These are phyloP conservation scores for Macquaria ambigua DNA, from an alignment of 2,113 vertebrate species.

Conservation along the genomic window DNA sequence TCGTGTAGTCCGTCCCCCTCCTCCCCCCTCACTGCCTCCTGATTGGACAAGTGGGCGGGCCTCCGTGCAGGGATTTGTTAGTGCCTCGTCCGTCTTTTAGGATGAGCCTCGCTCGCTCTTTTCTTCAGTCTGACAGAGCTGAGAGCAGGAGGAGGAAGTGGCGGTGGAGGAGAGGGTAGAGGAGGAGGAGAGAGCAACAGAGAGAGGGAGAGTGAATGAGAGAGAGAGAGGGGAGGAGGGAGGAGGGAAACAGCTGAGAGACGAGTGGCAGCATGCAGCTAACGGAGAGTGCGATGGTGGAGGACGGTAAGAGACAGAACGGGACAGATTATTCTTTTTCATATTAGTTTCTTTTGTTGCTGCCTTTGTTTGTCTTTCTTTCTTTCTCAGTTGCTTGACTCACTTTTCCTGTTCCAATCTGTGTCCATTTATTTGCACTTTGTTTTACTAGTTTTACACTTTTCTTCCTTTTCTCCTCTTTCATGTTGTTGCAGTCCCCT, in stretches of 20 bases:
- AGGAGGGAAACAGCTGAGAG: slow-evolving; percentile 67
- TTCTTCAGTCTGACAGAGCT: slow-evolving; percentile 62
- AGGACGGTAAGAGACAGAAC: slow-evolving; percentile 62
- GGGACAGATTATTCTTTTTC: neutral
- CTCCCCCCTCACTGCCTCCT: slow-evolving; percentile 18
- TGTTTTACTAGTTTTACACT: neutral
- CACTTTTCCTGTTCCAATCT: neutral
- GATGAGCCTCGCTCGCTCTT: slow-evolving; percentile 64
- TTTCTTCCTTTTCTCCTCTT: neutral
- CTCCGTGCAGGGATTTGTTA: slow-evolving; percentile 80
- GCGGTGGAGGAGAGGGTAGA: slow-evolving; percentile 46
- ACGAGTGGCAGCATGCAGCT: slow-evolving; percentile 64
- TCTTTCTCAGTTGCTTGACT: neutral
- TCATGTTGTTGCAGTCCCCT: neutral
- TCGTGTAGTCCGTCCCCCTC: slow-evolving; percentile 57
- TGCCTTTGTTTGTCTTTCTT: neutral
- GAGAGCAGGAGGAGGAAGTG: slow-evolving; percentile 54
- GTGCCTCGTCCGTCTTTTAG: slow-evolving; percentile 69
- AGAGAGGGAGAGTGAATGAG: slow-evolving; percentile 55
- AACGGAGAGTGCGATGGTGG: slow-evolving; percentile 47
- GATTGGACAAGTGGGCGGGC: slow-evolving; percentile 80
- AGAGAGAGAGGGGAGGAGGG: slow-evolving; percentile 44
- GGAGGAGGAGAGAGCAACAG: slow-evolving; percentile 10
- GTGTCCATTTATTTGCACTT: neutral
- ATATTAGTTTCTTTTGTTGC: neutral